Base-by-base conservation (phyloP, 2,797 vertebrate species). In the Notolepis coatsorum region DNA sequence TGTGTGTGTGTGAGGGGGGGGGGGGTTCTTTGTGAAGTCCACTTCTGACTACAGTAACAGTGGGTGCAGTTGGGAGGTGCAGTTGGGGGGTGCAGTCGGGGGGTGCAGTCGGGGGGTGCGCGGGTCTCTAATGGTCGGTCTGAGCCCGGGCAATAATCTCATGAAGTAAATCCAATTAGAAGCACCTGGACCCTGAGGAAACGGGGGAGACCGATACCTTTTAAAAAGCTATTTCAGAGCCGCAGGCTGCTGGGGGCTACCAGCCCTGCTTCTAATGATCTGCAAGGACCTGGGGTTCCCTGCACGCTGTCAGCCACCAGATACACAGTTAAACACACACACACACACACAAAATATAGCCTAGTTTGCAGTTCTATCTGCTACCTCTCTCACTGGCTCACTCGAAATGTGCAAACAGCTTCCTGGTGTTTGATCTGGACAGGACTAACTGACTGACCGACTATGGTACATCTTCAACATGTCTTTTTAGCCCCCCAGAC, bases 111-210 rank as follows among this genome's bases (percentile, higher is more conserved):
- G 64, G 70, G 30, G 64, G 65, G 65, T 24, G 15, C 27, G 38
- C 61, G 61, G n/a, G 59, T 56, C 7, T 64, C 64, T 35, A 25
- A 31, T 58, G 59, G 45, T 68, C 68, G 67, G 50, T 68, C 65
- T 53, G 24, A 46, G 46, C 69, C 63, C 60, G 80, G 58, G 55
- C 38, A 77, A 75, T 72, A 80, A 68, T 73, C 65, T 79, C 71
- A 63, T 79, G 68, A 79, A 78, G 71, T 46, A 75, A 87, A 85
- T 80, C 71, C 77, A 84, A 80, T 86, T 87, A 82, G 85, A 78
- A 80, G 56, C 73, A 75, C 66, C 73, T 67, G 64, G 66, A 72
- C 77, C 76, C 67, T 39, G 68, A 79, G 74, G 73, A 81, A 84
- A 82, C 51, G 43, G 48, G 35, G 46, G 55, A 74, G 72, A 76